Evolutionary conservation across 1,140 invertebrate genomes (phyloP).

Genomic region (Hyles euphorbiae): DNA sequence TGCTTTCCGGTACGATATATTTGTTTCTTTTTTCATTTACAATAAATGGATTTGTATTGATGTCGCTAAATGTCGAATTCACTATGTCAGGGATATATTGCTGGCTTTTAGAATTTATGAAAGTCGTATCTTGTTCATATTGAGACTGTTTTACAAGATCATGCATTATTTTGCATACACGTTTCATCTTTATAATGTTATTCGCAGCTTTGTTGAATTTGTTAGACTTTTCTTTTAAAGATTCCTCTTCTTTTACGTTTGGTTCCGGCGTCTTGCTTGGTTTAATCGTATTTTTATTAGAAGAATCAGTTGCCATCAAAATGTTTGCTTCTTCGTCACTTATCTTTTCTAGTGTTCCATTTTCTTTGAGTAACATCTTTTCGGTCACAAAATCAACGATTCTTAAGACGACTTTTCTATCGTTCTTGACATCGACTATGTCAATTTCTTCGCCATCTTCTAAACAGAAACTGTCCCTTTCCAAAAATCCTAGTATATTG

Average conservation of each 20-base stretch:
- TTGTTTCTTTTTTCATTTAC: slow-evolving; percentile 39
- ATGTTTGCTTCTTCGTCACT: slow-evolving; percentile 55
- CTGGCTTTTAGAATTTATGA: slow-evolving; percentile 21
- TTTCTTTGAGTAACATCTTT: slow-evolving; percentile 74
- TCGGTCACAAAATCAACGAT: slow-evolving; percentile 75
- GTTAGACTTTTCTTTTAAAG: slow-evolving; percentile 10
- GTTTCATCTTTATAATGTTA: slow-evolving; percentile 49
- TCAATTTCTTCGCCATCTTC: slow-evolving; percentile 70
- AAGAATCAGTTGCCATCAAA: slow-evolving; percentile 42
- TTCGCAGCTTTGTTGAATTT: slow-evolving; percentile 42
- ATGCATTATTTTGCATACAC: slow-evolving; percentile 53
- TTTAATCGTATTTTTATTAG: slow-evolving; percentile 14
- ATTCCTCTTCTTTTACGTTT: background rate
- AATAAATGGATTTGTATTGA: slow-evolving; percentile 30
- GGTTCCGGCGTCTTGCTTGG: background rate
- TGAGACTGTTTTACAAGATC: slow-evolving; percentile 27
- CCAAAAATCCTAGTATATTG: slow-evolving; percentile 48
- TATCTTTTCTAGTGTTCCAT: slow-evolving; percentile 70
- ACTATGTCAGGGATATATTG: slow-evolving; percentile 64
- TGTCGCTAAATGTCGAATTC: slow-evolving; percentile 63
- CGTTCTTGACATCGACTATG: slow-evolving; percentile 59
- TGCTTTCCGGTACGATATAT: slow-evolving; percentile 56
- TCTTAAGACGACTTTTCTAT: slow-evolving; percentile 68
- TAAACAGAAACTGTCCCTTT: slow-evolving; percentile 55
- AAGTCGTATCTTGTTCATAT: slow-evolving; percentile 12